A percentile compares a stretch with the other conserved stretches of the same genome.
Evolutionary conservation across 2,888 invertebrate species (phyloP).

Genomic region (Limenitis camilla): DNA sequence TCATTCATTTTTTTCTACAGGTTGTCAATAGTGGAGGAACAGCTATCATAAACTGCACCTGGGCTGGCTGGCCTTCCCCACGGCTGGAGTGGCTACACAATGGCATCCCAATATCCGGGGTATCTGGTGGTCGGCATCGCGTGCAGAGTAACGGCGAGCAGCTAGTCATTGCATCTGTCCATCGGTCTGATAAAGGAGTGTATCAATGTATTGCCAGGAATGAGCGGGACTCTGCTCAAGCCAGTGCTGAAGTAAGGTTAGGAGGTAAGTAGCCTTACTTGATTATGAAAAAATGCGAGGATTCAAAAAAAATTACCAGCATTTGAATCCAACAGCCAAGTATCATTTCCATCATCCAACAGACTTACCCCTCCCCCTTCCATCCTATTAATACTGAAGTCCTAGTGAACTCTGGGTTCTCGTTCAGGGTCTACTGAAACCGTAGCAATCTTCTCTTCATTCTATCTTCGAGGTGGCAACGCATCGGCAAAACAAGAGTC

Average conservation of each 20-base stretch:
- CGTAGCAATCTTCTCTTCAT: too few relatives aligned
- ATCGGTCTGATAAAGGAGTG: conserved; percentile 87
- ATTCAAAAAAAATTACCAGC: too few relatives aligned
- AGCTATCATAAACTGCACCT: conserved; percentile 89
- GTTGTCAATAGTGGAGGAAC: conserved; percentile 89
- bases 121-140: conserved; percentile 54
- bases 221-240: conserved; percentile 85
- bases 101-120: conserved; percentile 76
- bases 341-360: too few relatives aligned
- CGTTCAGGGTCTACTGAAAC: too few relatives aligned
- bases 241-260: conserved; percentile 83
- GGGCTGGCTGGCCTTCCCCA: conserved; percentile 83
- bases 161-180: conserved; percentile 71
- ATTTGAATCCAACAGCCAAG: too few relatives aligned
- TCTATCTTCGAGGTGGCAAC: too few relatives aligned
- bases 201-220: conserved; percentile 91
- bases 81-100: conserved; percentile 85
- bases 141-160: conserved; percentile 51
- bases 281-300: too few relatives aligned
- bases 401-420: too few relatives aligned
- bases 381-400: too few relatives aligned
- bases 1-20: conserved; percentile 42
- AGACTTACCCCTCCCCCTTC: too few relatives aligned
- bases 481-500: too few relatives aligned
- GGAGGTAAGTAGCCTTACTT: conserved; percentile 81